phyloP scores from a whole-genome alignment of 2,888 invertebrate species.

The Ecliptopera silaceata region DNA sequence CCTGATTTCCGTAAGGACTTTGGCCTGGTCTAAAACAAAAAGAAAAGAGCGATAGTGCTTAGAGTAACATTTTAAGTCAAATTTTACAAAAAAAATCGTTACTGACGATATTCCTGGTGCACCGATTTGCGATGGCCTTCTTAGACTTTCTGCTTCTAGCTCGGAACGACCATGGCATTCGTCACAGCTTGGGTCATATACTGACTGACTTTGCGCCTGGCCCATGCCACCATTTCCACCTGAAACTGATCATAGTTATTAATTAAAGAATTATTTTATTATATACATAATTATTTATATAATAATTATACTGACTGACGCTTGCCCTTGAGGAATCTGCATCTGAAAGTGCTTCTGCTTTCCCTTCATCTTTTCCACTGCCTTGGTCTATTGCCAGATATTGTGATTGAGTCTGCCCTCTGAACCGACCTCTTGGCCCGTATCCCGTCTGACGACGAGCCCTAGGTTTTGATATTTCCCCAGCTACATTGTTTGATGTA shows the following conservation, averaged over 20 bases:
- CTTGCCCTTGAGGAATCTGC: slow-evolving; percentile 87
- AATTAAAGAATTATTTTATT: not conserved
- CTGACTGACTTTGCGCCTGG: slow-evolving; percentile 93
- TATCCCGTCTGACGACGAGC: slow-evolving; percentile 53
- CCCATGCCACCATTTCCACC: slow-evolving; percentile 93
- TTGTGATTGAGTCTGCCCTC: slow-evolving; percentile 93
- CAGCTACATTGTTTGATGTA: slow-evolving; percentile 18
- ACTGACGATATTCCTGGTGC: slow-evolving; percentile 38
- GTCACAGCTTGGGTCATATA: slow-evolving; percentile 86
- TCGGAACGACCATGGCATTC: slow-evolving; percentile 79
- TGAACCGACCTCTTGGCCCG: slow-evolving; percentile 73
- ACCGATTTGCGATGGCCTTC: slow-evolving; percentile 38
- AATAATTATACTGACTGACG: slow-evolving; percentile 84
- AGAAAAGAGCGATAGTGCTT: not conserved
- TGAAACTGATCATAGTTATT: slow-evolving; percentile 57
- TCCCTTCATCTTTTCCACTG: slow-evolving; percentile 86
- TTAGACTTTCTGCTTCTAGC: slow-evolving; percentile 53
- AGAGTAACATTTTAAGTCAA: not conserved
- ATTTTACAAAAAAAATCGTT: not conserved
- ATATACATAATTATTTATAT: too few species aligned
- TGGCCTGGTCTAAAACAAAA: slow-evolving; percentile 34
- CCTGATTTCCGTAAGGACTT: slow-evolving; percentile 29
- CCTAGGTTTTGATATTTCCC: slow-evolving; percentile 34
- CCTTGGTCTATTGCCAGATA: slow-evolving; percentile 85
- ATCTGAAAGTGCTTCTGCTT: slow-evolving; percentile 91